Conservation (phyloP, 37 sponge, comb jelly and placozoan genomes). For the Oscarella lobularis region DNA sequence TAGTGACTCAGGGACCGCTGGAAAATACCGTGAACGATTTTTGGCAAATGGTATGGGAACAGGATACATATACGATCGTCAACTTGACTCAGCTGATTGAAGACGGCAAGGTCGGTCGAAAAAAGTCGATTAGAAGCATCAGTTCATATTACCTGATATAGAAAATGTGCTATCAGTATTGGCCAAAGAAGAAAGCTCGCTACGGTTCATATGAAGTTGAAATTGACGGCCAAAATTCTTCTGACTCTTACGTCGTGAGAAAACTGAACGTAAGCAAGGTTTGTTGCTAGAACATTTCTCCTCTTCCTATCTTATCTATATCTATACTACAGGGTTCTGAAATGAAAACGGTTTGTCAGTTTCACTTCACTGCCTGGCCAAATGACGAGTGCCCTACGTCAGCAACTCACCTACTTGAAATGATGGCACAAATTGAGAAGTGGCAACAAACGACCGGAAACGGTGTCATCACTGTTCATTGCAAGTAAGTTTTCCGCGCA, state of each 20-base stretch:
- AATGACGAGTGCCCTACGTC: conserved; percentile 23
- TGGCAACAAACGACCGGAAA: conserved; percentile 48
- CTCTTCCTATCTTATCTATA: background rate
- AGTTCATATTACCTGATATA: too few relatives aligned
- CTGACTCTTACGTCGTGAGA: conserved; percentile 23
- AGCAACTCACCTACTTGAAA: conserved; percentile 27
- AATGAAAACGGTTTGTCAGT: conserved; percentile 33
- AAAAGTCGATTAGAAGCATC: too few relatives aligned
- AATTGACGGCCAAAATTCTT: background rate
- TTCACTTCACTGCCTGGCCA: conserved; percentile 56
- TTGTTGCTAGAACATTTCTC: too few relatives aligned
- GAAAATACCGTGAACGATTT: conserved; percentile 56
- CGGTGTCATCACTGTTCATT: conserved; percentile 52
- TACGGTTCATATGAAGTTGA: conserved; percentile 38
- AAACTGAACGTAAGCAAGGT: conserved; percentile 17
- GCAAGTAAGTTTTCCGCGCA: conserved; percentile 53
- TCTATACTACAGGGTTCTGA: conserved; percentile 15
- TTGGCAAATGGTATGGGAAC: conserved; percentile 87
- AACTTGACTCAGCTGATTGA: conserved; percentile 57
- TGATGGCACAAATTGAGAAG: conserved; percentile 51
- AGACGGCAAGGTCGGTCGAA: conserved; percentile 15
- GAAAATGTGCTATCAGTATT: conserved; percentile 79
- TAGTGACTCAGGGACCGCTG: conserved; percentile 65
- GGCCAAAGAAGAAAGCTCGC: conserved; percentile 31
- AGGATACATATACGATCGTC: conserved; percentile 35